Evolutionary conservation across 2,888 invertebrate genomes (phyloP), one percentile per base, ranked within the genome.

Genomic region (Choreutis nemorana): DNA sequence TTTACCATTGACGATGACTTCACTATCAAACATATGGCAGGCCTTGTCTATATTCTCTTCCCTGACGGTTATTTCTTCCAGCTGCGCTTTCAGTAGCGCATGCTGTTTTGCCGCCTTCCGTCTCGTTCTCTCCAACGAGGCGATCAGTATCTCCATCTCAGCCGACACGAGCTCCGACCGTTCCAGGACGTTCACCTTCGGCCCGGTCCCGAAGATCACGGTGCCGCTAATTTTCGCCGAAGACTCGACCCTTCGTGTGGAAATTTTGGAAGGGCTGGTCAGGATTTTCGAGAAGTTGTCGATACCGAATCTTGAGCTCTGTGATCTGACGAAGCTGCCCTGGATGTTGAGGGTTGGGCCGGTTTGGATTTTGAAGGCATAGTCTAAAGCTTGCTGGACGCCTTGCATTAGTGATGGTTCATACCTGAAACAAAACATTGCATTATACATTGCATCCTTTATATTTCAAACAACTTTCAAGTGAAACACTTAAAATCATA

Each of bases 51-150:
- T 70, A 33, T 85, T 83, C 0, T 32, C 48, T 4, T 80, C 77
- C 25, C 83, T 59, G 1, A 83, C 49, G 1, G 67, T 66, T 1
- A 82, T 67, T 44, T 86, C 85, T 50, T 86, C 83, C 2, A 83
- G 41, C 36, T 82, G 70, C 0, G 83, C 82, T 38, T 61, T 72
- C 2, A 83, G 44, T 9, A 68, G 31, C 0, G 67, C 71, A 29
- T 63, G 73, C 41, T 63, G 54, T 35, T 56, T 73, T 0, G 59
- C 65, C 0, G 67, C 61, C 18, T 47, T 62, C 9, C 41, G 39
- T 26, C 64, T 55, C 2, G 58, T 50, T 26, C 49, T 55, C 4
- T 62, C 59, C 8, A 80, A 36, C 16, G 45, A 49, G 0, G 32
- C 42, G 4, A 63, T 52, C n/a, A 80, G 42, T 2, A 77, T 61